Conservation (phyloP, 2,113 vertebrate species). For the Pantherophis guttatus region DNA sequence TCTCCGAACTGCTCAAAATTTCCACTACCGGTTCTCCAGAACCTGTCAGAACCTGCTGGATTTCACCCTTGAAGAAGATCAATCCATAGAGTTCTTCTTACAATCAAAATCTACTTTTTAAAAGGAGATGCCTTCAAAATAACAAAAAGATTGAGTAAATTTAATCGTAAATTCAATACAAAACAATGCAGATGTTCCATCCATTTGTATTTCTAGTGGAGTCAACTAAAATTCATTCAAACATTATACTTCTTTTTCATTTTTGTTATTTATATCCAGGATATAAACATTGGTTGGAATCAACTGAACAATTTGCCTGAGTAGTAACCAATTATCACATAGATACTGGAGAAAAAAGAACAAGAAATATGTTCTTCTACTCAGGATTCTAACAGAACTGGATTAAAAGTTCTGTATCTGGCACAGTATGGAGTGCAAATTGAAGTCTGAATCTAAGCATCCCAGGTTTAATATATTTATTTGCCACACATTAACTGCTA, state of each 20-base stretch:
- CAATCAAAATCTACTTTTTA: background rate
- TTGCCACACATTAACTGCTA: no score
- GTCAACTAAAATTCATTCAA: background rate
- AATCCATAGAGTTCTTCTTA: background rate
- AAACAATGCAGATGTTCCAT: background rate
- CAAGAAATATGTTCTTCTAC: background rate
- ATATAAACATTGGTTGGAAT: background rate
- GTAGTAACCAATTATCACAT: background rate
- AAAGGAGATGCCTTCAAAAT: background rate
- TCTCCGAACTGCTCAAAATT: no score
- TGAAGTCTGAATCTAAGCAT: background rate
- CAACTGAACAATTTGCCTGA: background rate
- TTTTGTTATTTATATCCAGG: background rate
- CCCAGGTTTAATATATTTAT: background rate
- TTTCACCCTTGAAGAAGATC: background rate
- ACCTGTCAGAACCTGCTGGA: no score
- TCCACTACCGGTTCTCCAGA: no score
- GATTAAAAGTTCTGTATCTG: background rate
- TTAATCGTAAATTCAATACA: background rate
- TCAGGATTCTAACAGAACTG: background rate
- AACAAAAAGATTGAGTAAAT: background rate
- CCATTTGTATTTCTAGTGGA: background rate
- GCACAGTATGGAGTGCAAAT: background rate
- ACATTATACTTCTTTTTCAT: background rate
- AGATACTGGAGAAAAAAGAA: background rate